Evolutionary conservation across 2,888 invertebrate genomes (phyloP).

Genomic region (Ametastegia equiseti): DNA sequence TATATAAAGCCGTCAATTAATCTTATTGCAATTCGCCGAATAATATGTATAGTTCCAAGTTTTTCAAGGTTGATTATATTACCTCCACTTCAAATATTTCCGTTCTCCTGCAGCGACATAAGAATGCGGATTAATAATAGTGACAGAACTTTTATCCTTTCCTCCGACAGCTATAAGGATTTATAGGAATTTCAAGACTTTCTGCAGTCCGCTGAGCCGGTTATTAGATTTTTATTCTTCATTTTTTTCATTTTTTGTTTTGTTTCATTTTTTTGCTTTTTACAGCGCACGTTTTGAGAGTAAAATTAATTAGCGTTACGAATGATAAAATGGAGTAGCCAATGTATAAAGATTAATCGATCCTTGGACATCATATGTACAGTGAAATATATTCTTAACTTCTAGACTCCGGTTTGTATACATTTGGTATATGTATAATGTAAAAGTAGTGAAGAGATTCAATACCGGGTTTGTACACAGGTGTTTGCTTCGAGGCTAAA

Average conservation of each 20-base stretch:
- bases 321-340: background rate
- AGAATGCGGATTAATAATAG: background rate
- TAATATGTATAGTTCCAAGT: background rate
- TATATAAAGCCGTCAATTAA: background rate
- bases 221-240: background rate
- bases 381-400: background rate
- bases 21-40: background rate
- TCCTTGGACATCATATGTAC: background rate
- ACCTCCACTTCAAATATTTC: background rate
- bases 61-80: conserved; percentile 5
- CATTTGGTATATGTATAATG: too few species aligned
- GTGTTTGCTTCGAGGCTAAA: background rate
- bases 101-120: background rate
- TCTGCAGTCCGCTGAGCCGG: too few species aligned
- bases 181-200: background rate
- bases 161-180: background rate
- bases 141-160: background rate
- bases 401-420: background rate
- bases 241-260: background rate
- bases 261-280: background rate
- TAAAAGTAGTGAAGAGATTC: background rate
- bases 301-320: background rate
- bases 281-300: background rate
- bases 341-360: too few species aligned
- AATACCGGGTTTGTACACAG: background rate